Conservation (phyloP, 2,797 vertebrate genomes). For the Catamblyrhynchus diadema region DNA sequence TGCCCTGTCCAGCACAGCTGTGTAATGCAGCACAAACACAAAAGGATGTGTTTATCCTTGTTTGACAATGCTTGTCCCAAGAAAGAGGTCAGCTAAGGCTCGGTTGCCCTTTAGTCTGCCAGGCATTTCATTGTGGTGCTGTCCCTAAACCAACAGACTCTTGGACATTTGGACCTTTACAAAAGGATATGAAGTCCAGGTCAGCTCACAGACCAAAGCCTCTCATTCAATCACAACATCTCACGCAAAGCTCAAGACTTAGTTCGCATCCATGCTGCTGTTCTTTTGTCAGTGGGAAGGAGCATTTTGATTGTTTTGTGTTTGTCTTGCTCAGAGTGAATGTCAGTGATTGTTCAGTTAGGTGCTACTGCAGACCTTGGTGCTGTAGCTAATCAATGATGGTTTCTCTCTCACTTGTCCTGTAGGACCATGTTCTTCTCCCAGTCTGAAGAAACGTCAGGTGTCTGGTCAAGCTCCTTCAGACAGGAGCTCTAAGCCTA, state of each 20-base stretch:
- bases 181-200: conserved; percentile 21
- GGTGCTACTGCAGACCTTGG: not conserved
- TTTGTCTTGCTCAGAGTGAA: not conserved
- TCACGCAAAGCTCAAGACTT: not conserved
- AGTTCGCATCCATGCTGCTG: not conserved
- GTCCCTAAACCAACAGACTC: conserved; percentile 28
- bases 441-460: not conserved
- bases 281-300: not conserved
- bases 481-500: not conserved
- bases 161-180: not conserved
- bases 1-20: not conserved
- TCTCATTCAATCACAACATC: not conserved
- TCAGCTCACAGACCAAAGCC: conserved; percentile 1
- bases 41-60: conserved; percentile 13
- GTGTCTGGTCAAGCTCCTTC: not conserved
- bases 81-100: conserved; percentile 17
- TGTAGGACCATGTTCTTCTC: not conserved
- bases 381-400: not conserved
- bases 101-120: not conserved
- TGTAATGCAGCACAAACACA: not conserved
- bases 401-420: not conserved
- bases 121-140: not conserved
- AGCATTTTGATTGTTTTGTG: not conserved
- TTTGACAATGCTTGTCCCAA: conserved; percentile 7
- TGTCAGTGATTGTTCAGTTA: not conserved